Base-by-base conservation (phyloP, 1,140 invertebrate species). In the Papilio helenus region DNA sequence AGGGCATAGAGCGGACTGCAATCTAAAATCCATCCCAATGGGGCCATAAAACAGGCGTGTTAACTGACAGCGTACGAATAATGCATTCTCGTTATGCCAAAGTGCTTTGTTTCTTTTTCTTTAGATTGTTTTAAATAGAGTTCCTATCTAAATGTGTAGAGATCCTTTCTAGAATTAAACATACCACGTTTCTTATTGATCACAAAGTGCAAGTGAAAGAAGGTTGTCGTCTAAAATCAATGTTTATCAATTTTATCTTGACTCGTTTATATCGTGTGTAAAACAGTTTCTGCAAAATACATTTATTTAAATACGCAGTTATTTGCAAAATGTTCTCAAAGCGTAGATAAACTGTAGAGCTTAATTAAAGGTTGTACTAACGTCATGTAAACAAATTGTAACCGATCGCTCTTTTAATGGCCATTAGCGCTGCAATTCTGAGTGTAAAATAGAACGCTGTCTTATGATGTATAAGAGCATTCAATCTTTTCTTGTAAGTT, bases 401-500 rank as follows among this genome's bases (percentile, higher is more conserved):
- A 77, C 9, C 34, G 76, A 76, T 76, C 74, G 76, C 76, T 61
- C 29, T 61, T 77, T 77, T 77, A 77, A 77, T 61, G 76, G 55
- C 76, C 74, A 42, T 61, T 39, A 77, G 55, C 76, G 51, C n/a
- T 42, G 55, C 55, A 61, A 44, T 49, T 74, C 72, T 58, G 18
- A 34, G 55, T 61, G 76, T 12, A 44, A 77, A 61, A 76, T 58
- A 49, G 49, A 76, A 76, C 76, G 55, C 51, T 20, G 29, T 34
- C 18, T n/a, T 77, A 61, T 77, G 76, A 77, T 77, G 55, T 12
- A 77, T 77, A 58, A 23, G 34, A 77, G 18, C 20, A 77, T 61
- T 77, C 76, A 55, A 77, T 77, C 51, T 44, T 61, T 77, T 18
- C 18, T 49, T 61, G 29, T 39, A 20, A 34, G 34, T 61, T 10